A percentile compares a stretch with the other conserved stretches of the same genome.
phyloP scores from a whole-genome alignment of 2,797 vertebrate species.

The Xiphophorus birchmanni region DNA sequence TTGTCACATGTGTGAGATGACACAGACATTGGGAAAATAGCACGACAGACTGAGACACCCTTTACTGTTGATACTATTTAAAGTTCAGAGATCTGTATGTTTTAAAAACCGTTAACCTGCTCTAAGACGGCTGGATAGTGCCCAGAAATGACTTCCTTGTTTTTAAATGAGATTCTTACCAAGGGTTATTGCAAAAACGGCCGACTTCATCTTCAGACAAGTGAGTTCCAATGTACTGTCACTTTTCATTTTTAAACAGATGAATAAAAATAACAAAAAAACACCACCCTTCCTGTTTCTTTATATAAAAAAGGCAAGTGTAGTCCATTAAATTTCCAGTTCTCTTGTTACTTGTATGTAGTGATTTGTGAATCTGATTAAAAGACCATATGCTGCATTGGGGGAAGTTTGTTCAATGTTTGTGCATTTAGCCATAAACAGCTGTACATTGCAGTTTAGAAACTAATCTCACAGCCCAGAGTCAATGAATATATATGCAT shows the following conservation, averaged over 20 bases:
- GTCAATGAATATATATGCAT: not conserved
- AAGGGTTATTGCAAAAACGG: conserved; percentile 2
- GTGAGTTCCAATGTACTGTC: conserved; percentile 1
- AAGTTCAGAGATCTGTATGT: not conserved
- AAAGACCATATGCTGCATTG: not conserved
- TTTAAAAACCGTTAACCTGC: not conserved
- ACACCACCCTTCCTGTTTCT: conserved; percentile 1
- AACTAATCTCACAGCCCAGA: conserved; percentile 23
- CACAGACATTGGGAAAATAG: conserved; percentile 29
- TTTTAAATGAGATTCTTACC: not conserved
- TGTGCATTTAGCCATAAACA: conserved; percentile 28
- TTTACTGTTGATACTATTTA: too few species aligned
- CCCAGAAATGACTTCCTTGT: not conserved
- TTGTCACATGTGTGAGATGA: conserved; percentile 57
- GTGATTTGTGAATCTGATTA: not conserved
- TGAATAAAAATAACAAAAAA: not conserved
- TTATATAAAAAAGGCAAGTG: not conserved
- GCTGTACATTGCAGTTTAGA: conserved; percentile 14
- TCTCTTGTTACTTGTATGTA: not conserved
- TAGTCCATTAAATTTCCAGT: not conserved
- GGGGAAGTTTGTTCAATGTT: not conserved
- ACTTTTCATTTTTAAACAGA: not conserved
- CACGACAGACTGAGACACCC: not conserved
- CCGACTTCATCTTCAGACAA: conserved; percentile 5
- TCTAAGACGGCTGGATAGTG: not conserved